Percentiles rank a stretch among this genome's conserved stretches.
phyloP scores from a whole-genome alignment of 2,888 invertebrate genomes.

The Cataglyphis altisquamis region DNA sequence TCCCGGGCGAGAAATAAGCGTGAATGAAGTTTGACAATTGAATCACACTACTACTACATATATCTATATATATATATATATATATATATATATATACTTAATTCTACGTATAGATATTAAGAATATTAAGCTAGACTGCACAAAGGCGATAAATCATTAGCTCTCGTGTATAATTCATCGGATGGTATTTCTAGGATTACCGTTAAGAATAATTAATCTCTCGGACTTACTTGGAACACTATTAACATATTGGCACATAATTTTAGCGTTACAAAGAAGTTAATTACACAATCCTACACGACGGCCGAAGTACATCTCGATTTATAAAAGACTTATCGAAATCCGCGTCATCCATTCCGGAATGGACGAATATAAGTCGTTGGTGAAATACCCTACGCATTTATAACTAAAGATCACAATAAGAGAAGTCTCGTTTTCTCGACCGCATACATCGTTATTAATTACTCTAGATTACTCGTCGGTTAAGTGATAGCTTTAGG shows the following conservation, averaged over 20 bases:
- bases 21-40: conserved; percentile 3
- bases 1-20: not conserved
- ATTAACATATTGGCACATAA: not conserved
- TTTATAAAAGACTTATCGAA: conserved; percentile 17
- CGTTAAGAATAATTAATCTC: conserved; percentile 26
- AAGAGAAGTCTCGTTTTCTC: conserved; percentile 4
- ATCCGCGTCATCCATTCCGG: conserved; percentile 38
- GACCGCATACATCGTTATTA: not conserved
- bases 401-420: conserved; percentile 19
- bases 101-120: conserved; percentile 10
- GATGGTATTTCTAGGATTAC: not conserved
- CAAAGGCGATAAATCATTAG: conserved; percentile 8
- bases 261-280: not conserved
- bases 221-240: not conserved
- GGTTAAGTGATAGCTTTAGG: conserved; percentile 28
- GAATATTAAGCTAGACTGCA: conserved; percentile 20
- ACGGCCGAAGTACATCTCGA: not conserved
- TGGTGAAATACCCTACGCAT: not conserved
- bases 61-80: not conserved
- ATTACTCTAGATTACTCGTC: conserved; percentile 15
- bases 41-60: not conserved
- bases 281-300: conserved; percentile 2
- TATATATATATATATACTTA: not conserved
- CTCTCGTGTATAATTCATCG: not conserved
- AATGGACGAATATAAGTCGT: conserved; percentile 11